Conservation (phyloP, 2,113 vertebrate genomes). For the Odontophorus gujanensis region DNA sequence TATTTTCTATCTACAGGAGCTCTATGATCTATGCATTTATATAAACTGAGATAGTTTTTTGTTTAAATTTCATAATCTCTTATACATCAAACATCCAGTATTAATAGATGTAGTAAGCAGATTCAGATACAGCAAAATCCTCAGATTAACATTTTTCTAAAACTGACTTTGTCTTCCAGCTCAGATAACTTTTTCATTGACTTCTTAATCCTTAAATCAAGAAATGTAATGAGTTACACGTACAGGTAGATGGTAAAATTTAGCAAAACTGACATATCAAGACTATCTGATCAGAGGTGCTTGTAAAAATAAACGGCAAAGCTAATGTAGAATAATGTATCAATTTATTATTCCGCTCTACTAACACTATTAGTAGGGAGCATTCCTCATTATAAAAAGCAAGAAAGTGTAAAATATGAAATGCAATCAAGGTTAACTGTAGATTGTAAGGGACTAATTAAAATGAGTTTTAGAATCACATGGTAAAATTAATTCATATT, state of each 20-base stretch:
- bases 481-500: slow-evolving; percentile 53
- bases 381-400: slow-evolving; percentile 30
- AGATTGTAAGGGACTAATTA: slow-evolving; percentile 51
- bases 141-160: slow-evolving; percentile 22
- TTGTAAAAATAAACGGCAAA: background rate
- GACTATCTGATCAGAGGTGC: slow-evolving; percentile 19
- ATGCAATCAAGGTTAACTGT: slow-evolving; percentile 37
- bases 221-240: slow-evolving; percentile 37
- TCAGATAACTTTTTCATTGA: slow-evolving; percentile 26
- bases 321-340: slow-evolving; percentile 31
- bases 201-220: slow-evolving; percentile 61
- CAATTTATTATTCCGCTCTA: slow-evolving; percentile 27
- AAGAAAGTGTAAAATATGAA: slow-evolving; percentile 45
- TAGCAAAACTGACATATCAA: slow-evolving; percentile 33
- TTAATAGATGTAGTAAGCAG: slow-evolving; percentile 26
- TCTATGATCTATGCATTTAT: slow-evolving; percentile 29
- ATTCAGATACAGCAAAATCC: slow-evolving; percentile 30
- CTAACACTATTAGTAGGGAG: slow-evolving; percentile 21
- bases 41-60: background rate
- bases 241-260: slow-evolving; percentile 28
- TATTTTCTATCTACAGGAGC: slow-evolving; percentile 6
- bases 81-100: slow-evolving; percentile 20
- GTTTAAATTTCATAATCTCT: slow-evolving; percentile 26
- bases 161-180: slow-evolving; percentile 23
- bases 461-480: slow-evolving; percentile 45